Evolutionary conservation across 2,113 vertebrate species (phyloP).

Genomic region (Tragelaphus buxtoni): DNA sequence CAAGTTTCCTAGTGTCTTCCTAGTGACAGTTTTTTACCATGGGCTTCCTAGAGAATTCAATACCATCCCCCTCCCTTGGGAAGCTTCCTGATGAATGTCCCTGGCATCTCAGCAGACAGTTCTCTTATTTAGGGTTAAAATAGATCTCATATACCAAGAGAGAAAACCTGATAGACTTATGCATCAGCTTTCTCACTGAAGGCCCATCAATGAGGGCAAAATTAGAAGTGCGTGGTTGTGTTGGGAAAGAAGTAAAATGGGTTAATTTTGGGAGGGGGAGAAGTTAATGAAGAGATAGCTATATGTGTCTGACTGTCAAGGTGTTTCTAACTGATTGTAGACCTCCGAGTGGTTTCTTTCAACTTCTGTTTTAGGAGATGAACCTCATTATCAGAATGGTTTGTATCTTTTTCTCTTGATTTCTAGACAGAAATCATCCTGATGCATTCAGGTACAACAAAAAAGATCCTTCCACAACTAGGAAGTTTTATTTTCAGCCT

Average conservation of each 20-base stretch:
- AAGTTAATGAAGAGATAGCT: neutral
- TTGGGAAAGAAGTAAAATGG: neutral
- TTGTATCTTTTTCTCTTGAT: neutral
- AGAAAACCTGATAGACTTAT: neutral
- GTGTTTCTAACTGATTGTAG: neutral
- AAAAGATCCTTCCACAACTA: neutral
- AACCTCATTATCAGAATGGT: neutral
- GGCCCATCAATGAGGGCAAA: neutral
- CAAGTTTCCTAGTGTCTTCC: neutral
- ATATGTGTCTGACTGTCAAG: neutral
- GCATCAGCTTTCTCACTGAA: neutral
- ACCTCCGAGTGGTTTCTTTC: neutral
- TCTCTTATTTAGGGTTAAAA: neutral
- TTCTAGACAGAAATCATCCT: neutral
- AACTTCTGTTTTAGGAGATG: neutral
- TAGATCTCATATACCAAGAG: neutral
- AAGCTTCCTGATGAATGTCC: neutral
- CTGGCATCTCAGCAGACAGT: neutral
- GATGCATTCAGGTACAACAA: neutral
- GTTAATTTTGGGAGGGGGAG: neutral
- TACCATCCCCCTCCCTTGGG: neutral
- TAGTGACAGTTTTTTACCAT: neutral
- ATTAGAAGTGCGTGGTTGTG: neutral
- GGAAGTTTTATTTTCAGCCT: neutral
- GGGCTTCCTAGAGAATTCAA: neutral